These are phyloP conservation scores for Megalurothrips usitatus DNA, from an alignment of 2,888 invertebrate genomes.

Conservation along the genomic window DNA sequence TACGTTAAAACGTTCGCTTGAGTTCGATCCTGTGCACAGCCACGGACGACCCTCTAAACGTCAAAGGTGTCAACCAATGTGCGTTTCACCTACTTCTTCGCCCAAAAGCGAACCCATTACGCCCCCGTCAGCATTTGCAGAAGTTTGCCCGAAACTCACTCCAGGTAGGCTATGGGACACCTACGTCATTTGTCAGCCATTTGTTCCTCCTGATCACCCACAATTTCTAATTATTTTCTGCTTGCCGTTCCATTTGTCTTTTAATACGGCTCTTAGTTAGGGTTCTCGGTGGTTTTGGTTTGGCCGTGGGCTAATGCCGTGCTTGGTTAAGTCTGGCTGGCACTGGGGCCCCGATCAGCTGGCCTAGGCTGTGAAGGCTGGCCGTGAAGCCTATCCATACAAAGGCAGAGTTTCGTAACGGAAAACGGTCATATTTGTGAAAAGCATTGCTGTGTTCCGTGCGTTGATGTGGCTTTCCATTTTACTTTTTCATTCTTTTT, in stretches of 20 bases:
- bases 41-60: conserved; percentile 79
- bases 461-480: too few relatives aligned
- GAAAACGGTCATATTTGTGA: too few relatives aligned
- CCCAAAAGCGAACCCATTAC: conserved; percentile 52
- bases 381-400: conserved; percentile 4
- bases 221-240: too few relatives aligned
- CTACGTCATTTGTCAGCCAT: conserved; percentile 42
- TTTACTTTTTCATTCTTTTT: too few relatives aligned
- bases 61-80: conserved; percentile 86
- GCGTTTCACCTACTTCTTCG: conserved; percentile 54
- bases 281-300: too few relatives aligned
- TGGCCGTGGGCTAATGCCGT: not conserved
- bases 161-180: conserved; percentile 62
- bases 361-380: not conserved
- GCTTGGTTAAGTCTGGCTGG: not conserved
- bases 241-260: too few relatives aligned
- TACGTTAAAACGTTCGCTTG: conserved; percentile 89
- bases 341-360: not conserved
- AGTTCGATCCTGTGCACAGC: conserved; percentile 88
- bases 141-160: conserved; percentile 78
- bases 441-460: too few relatives aligned
- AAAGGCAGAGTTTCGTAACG: not conserved
- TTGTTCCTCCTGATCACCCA: conserved; percentile 37
- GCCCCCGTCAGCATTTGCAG: conserved; percentile 75
- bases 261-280: too few relatives aligned